Conservation (phyloP, 2,888 invertebrate genomes). For the Lymantria monacha region DNA sequence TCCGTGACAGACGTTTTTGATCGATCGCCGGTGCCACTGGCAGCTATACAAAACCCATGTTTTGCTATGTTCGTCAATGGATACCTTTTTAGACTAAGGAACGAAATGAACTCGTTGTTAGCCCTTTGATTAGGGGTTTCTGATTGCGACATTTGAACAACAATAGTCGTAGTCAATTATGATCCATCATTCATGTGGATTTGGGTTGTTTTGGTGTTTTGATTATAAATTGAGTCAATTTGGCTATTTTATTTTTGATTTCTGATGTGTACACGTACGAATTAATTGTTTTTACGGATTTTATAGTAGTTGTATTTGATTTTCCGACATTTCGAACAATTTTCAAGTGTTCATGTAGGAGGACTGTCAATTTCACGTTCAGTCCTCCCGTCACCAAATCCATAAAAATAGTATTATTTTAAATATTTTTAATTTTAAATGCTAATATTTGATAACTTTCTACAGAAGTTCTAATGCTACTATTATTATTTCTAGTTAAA, state of each 20-base stretch:
- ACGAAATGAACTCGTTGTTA: constrained; percentile 23
- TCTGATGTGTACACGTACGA: no score
- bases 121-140: constrained; percentile 25
- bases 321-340: no score
- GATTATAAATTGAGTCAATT: neutral
- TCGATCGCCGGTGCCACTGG: constrained; percentile 45
- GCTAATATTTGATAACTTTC: no score
- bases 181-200: constrained; percentile 21
- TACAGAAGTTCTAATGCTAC: no score
- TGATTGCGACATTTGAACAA: constrained; percentile 22
- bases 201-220: neutral
- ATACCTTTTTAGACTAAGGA: constrained; percentile 14
- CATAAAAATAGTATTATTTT: no score
- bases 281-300: no score
- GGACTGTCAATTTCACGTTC: no score
- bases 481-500: no score
- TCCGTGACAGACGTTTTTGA: constrained; percentile 48
- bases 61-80: constrained; percentile 21
- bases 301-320: no score
- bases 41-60: constrained; percentile 31
- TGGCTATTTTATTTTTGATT: neutral
- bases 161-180: constrained; percentile 10
- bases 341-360: no score
- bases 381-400: no score
- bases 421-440: no score